Evolutionary conservation across 2,888 invertebrate genomes (phyloP).

Genomic region (Anodontia alba): DNA sequence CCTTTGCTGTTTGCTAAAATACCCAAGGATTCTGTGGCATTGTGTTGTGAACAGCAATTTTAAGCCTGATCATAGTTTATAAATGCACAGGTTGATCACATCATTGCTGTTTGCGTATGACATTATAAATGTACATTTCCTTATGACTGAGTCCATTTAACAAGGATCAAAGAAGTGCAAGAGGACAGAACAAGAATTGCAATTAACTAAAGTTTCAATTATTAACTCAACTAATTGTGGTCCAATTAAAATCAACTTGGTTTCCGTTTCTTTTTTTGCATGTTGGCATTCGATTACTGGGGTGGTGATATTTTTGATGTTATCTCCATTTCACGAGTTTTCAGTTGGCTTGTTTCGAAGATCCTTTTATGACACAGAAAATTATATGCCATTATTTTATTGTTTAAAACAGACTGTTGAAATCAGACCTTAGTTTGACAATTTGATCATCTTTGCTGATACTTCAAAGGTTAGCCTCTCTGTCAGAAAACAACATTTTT

Average conservation of each 20-base stretch:
- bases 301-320: constrained; percentile 3
- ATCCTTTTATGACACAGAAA: not conserved
- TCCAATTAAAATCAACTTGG: constrained; percentile 11
- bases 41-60: too few relatives aligned
- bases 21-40: too few relatives aligned
- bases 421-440: not conserved
- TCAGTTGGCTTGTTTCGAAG: not conserved
- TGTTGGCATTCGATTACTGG: not conserved
- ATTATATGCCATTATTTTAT: constrained; percentile 12
- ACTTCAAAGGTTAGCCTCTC: too few relatives aligned
- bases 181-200: not conserved
- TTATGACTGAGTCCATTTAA: too few relatives aligned
- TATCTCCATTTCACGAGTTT: constrained; percentile 10
- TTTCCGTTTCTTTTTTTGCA: constrained; percentile 2
- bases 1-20: too few relatives aligned
- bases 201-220: constrained; percentile 4
- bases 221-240: constrained; percentile 10
- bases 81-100: too few relatives aligned
- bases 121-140: too few relatives aligned
- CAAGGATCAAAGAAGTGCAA: not conserved
- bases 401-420: constrained; percentile 1
- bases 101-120: too few relatives aligned
- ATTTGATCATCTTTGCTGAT: not conserved
- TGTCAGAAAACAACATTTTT: too few relatives aligned
- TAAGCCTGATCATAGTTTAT: too few relatives aligned